Evolutionary conservation across 1,140 invertebrate species (phyloP).

Genomic region (Heliothis subflexa): DNA sequence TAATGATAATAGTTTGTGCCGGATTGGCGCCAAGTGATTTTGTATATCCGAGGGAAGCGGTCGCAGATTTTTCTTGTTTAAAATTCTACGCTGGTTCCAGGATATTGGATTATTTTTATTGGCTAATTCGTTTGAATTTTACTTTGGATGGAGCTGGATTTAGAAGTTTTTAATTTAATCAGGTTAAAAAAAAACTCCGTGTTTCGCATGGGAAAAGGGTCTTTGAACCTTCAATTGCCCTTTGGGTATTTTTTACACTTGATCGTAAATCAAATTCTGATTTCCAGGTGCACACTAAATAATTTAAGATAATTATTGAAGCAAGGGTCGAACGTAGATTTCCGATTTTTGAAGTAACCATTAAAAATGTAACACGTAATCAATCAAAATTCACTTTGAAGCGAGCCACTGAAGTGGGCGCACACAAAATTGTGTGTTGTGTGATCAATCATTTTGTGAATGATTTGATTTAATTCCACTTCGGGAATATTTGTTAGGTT

Average conservation of each 20-base stretch:
- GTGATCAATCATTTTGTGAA: conserved; percentile 66
- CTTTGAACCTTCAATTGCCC: neutral
- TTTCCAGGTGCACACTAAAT: no score
- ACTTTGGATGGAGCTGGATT: neutral
- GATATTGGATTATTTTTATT: conserved; percentile 26
- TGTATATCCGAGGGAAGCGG: conserved; percentile 18
- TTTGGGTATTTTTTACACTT: neutral
- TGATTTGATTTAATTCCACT: conserved; percentile 46
- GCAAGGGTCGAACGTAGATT: no score
- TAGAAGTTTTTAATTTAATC: neutral
- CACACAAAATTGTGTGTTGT: conserved; percentile 31
- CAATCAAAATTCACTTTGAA: conserved; percentile 65
- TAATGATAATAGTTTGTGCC: conserved; percentile 57
- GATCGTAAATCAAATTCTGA: no score
- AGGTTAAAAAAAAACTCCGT: no score
- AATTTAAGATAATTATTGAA: no score
- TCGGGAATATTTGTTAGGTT: conserved; percentile 34
- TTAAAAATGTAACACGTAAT: conserved; percentile 61
- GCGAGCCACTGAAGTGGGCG: conserved; percentile 27
- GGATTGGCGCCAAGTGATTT: conserved; percentile 49
- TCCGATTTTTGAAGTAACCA: conserved; percentile 22
- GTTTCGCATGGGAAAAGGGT: neutral
- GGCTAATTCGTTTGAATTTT: neutral
- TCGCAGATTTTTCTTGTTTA: conserved; percentile 33
- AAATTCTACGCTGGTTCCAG: neutral